These are phyloP conservation scores for Crotalus helleri DNA, from an alignment of 2,113 vertebrate species.

Conservation along the genomic window DNA sequence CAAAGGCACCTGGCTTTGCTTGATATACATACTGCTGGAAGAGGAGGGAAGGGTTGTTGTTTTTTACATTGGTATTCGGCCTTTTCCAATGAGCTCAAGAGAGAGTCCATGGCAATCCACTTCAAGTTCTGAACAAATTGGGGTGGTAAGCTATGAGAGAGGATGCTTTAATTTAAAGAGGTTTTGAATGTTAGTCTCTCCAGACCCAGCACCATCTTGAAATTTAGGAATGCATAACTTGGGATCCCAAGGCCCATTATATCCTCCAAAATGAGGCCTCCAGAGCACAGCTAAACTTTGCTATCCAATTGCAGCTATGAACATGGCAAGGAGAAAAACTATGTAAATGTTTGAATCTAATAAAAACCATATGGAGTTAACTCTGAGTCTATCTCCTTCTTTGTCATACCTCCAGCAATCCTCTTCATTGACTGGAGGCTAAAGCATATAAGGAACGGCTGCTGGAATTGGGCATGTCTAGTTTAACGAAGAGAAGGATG, in stretches of 20 bases:
- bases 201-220: not conserved
- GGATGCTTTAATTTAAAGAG: not conserved
- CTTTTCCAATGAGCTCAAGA: not conserved
- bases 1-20: not conserved
- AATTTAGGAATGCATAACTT: not conserved
- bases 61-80: not conserved
- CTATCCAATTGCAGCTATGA: not conserved
- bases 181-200: not conserved
- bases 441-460: no score
- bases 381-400: not conserved
- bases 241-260: not conserved
- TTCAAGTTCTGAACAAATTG: not conserved
- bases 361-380: not conserved
- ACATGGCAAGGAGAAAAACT: not conserved
- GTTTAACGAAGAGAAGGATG: no score
- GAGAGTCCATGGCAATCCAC: not conserved
- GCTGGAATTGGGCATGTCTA: no score
- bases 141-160: not conserved
- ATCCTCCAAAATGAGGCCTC: not conserved
- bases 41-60: not conserved
- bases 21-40: no score
- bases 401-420: not conserved
- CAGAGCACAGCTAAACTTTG: not conserved
- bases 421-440: no score
- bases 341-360: not conserved